Evolutionary conservation across 2,888 invertebrate species (phyloP).

Genomic region (Crocallis elinguaria): DNA sequence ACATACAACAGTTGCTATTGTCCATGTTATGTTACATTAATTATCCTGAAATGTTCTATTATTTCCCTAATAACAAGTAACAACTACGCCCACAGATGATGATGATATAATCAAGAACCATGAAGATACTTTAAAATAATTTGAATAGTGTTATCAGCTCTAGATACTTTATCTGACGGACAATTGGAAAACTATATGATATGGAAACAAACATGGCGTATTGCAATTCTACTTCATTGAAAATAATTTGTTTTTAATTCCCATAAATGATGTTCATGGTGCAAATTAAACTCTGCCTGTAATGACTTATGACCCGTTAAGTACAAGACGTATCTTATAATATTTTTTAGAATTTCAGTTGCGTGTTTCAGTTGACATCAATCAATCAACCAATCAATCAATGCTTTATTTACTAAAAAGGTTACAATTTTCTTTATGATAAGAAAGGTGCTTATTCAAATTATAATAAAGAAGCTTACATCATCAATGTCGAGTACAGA

Average conservation of each 20-base stretch:
- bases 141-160: too few species aligned
- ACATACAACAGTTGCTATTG: constrained; percentile 37
- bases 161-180: neutral
- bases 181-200: constrained; percentile 29
- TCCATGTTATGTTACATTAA: constrained; percentile 16
- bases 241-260: constrained; percentile 50
- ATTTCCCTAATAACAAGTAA: constrained; percentile 5
- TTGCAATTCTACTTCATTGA: constrained; percentile 51
- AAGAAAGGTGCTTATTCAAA: too few species aligned
- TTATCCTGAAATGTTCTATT: constrained; percentile 22
- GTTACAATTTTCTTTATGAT: too few species aligned
- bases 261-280: constrained; percentile 28
- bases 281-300: constrained; percentile 25
- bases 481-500: too few species aligned
- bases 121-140: too few species aligned
- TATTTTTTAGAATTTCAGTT: too few species aligned
- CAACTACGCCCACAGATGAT: neutral
- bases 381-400: too few species aligned
- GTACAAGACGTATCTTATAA: neutral
- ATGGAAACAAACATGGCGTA: constrained; percentile 29
- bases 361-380: too few species aligned
- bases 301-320: neutral
- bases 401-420: too few species aligned
- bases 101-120: neutral
- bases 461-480: too few species aligned